phyloP scores from a whole-genome alignment of 2,888 invertebrate genomes.

The Mellilla xanthometata region DNA sequence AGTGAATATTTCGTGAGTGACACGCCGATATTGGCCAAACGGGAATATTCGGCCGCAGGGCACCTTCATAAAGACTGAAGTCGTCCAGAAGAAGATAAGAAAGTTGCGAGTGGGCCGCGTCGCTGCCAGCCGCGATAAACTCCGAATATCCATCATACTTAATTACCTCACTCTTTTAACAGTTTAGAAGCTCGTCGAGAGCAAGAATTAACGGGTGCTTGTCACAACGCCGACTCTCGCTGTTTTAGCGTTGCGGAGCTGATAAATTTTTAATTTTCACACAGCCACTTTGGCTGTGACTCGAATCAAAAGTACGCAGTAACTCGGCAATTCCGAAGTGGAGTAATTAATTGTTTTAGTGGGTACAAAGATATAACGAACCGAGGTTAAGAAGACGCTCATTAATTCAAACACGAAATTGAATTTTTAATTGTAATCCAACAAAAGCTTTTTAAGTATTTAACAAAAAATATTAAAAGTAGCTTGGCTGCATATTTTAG shows the following conservation, averaged over 20 bases:
- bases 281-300: conserved; percentile 36
- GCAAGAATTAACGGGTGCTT: conserved; percentile 63
- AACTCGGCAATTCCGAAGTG: conserved; percentile 12
- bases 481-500: no score
- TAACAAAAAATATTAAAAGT: no score
- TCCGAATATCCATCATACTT: conserved; percentile 76
- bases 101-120: conserved; percentile 60
- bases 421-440: no score
- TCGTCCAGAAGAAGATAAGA: conserved; percentile 58
- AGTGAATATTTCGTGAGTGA: conserved; percentile 30
- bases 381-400: conserved; percentile 6
- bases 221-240: conserved; percentile 57
- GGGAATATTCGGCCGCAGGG: conserved; percentile 47
- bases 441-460: no score
- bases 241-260: conserved; percentile 54
- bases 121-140: conserved; percentile 68
- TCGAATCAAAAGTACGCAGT: conserved; percentile 29
- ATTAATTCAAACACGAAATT: no score
- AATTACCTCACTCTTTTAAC: conserved; percentile 75
- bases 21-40: conserved; percentile 36
- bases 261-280: conserved; percentile 47
- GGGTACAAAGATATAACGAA: conserved; percentile 14
- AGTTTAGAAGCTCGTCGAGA: conserved; percentile 62
- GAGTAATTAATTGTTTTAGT: conserved; percentile 22
- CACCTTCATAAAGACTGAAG: conserved; percentile 54